Evolutionary conservation across 1,140 invertebrate genomes (phyloP).

Genomic region (Dinoponera quadriceps): DNA sequence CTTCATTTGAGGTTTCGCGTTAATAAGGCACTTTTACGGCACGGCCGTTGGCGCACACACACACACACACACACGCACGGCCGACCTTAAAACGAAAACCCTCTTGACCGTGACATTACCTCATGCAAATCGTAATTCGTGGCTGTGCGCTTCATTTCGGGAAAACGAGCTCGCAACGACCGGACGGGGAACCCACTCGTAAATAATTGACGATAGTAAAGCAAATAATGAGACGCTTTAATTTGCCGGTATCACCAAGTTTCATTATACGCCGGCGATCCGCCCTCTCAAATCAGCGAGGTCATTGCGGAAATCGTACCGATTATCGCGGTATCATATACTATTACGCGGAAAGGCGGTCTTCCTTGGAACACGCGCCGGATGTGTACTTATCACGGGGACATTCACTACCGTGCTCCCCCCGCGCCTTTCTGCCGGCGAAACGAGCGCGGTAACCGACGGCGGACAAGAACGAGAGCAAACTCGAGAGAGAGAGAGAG

Average conservation of each 20-base stretch:
- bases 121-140: conserved; percentile 39
- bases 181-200: neutral
- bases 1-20: conserved; percentile 53
- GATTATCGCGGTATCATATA: conserved; percentile 25
- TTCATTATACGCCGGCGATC: neutral
- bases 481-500: too few relatives aligned
- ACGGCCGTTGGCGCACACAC: neutral
- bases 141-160: conserved; percentile 14
- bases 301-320: neutral
- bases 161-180: neutral
- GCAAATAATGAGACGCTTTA: conserved; percentile 10
- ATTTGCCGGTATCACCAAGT: neutral
- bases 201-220: neutral
- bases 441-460: too few relatives aligned
- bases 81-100: neutral
- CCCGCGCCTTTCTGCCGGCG: too few relatives aligned
- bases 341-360: neutral
- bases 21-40: conserved; percentile 35
- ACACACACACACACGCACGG: too few relatives aligned
- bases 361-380: neutral
- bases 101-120: conserved; percentile 19
- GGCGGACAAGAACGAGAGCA: too few relatives aligned
- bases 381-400: too few relatives aligned
- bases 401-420: too few relatives aligned
- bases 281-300: neutral